Evolutionary conservation across 2,113 vertebrate genomes (phyloP), one percentile per base, ranked within the genome.

Genomic region (Coryphaenoides rupestris): DNA sequence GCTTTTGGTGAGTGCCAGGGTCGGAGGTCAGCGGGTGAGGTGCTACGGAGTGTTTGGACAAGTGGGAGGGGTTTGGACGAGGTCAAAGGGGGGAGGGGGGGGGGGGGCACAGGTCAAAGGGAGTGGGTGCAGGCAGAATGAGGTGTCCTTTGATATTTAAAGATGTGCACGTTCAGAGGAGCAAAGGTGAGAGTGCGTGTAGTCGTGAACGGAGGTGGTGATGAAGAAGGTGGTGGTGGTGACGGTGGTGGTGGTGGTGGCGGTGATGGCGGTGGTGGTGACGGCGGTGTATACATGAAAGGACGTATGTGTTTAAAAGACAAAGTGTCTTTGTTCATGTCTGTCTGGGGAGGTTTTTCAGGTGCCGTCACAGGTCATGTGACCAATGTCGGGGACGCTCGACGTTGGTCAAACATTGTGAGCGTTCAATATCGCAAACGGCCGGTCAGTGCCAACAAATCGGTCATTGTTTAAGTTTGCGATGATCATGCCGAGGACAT

Each of bases 1-100:
- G 65, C 70, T 73, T 65, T 33, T 64, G 66, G 21, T n/a, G n/a
- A n/a, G n/a, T n/a, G 53, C 60, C 57, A 62, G 63, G 66, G 60
- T 33, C 69, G 65, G 26, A 75, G 81, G 77, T 84, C 79, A 73
- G 56, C n/a, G 73, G 79, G 82, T 80, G 74, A 81, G 58, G 66
- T 9, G 1, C 57, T 49, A 58, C 58, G 65, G 65, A 75, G 76
- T 81, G 78, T 83, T 82, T 87, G 78, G 69, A 61, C 70, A 75
- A 40, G 60, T 33, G 76, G 77, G 74, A 78, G 78, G 66, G 66
- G 72, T 70, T 76, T 76, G 68, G 70, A 61, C n/a, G 12, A 72
- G 78, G 83, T 81, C 79, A 84, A 55, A 73, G 79, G 73, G 62
- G 68, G 66, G 75, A 81, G n/a, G 63, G 3, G 2, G 5, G n/a